These are phyloP conservation scores for Ondatra zibethicus DNA, from an alignment of 2,113 vertebrate genomes.

Conservation along the genomic window DNA sequence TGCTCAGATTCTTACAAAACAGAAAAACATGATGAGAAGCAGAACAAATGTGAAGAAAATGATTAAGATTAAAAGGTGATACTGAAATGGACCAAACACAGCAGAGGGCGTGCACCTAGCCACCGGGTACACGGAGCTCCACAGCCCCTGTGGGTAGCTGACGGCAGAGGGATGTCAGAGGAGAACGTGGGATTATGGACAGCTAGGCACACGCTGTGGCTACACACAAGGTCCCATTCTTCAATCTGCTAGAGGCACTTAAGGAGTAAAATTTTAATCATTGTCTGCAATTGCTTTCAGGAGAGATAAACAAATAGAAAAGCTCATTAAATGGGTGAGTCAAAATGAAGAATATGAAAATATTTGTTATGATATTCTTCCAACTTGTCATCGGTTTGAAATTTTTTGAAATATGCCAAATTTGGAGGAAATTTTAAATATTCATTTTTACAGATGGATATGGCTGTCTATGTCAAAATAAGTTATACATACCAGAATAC, in stretches of 20 bases:
- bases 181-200: background rate
- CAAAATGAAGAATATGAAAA: background rate
- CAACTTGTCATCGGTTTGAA: background rate
- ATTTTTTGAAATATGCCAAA: slow-evolving; percentile 53
- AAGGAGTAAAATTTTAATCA: slow-evolving; percentile 29
- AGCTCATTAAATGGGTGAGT: background rate
- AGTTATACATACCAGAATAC: slow-evolving; percentile 3
- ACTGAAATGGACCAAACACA: background rate
- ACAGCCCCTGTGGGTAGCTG: background rate
- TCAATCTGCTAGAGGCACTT: slow-evolving; percentile 20
- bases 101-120: background rate
- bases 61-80: slow-evolving; percentile 22
- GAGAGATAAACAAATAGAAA: slow-evolving; percentile 14
- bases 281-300: slow-evolving; percentile 28
- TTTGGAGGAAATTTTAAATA: background rate
- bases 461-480: background rate
- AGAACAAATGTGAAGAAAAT: slow-evolving; percentile 18
- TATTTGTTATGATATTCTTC: background rate
- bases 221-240: background rate
- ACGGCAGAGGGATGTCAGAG: background rate
- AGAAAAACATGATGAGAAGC: background rate
- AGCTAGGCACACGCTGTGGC: background rate
- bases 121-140: background rate
- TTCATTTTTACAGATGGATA: background rate
- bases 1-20: background rate